phyloP scores from a whole-genome alignment of 2,888 invertebrate species.

The Caenorhabditis drosophilae region DNA sequence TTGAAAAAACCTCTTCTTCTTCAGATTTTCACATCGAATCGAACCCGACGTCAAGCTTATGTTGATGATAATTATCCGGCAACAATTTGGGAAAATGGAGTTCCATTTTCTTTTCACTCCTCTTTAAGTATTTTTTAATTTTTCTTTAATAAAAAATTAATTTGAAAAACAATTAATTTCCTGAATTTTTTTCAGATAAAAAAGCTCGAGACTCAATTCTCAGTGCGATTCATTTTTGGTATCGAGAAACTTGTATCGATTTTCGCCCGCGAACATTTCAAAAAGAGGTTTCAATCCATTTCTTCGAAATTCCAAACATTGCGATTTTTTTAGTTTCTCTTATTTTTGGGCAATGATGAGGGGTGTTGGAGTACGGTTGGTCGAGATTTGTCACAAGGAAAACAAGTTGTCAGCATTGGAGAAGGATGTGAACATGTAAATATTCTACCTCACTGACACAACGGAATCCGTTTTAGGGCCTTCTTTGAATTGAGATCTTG shows the following conservation, averaged over 20 bases:
- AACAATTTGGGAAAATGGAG: constrained; percentile 46
- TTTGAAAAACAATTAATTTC: no score
- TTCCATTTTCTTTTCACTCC: constrained; percentile 39
- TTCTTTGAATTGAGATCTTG: no score
- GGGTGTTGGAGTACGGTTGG: constrained; percentile 59
- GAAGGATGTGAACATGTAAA: constrained; percentile 54
- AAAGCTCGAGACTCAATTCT: constrained; percentile 27
- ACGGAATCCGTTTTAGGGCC: no score
- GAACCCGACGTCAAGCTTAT: constrained; percentile 21
- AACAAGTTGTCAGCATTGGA: constrained; percentile 52
- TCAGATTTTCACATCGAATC: not conserved
- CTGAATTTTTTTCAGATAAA: no score
- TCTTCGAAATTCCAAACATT: no score
- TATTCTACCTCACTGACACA: no score
- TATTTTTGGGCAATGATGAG: constrained; percentile 50
- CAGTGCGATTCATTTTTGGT: constrained; percentile 50
- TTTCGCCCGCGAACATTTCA: constrained; percentile 40
- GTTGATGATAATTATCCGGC: constrained; percentile 40
- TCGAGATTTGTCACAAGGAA: constrained; percentile 38
- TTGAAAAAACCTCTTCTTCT: not conserved
- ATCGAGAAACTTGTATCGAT: constrained; percentile 50
- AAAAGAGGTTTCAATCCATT: constrained; percentile 14
- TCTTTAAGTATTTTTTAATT: no score
- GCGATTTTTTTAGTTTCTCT: constrained; percentile 37
- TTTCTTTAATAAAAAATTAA: no score